Base-by-base conservation (phyloP, 2,797 vertebrate species). In the Rhabdomys pumilio region DNA sequence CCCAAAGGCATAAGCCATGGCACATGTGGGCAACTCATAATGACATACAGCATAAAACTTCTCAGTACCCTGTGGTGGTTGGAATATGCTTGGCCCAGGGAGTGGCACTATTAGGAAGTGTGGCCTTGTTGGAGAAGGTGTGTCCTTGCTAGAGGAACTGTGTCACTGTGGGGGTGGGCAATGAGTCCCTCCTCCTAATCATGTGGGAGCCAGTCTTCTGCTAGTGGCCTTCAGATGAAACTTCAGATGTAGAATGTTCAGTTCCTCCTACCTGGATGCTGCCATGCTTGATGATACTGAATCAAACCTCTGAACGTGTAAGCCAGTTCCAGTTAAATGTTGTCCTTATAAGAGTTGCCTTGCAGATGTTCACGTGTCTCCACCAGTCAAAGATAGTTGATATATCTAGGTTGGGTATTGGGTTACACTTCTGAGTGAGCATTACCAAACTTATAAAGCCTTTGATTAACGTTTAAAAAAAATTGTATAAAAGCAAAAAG, bases 11-110 rank as follows among this genome's bases (percentile, higher is more conserved):
- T 26, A 55, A 57, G 47, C 24, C 9, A 55, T 2, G 17, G 44
- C 8, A 22, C 1, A 10, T 29, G 0, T 4, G 29, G 6, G 53
- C 2, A 50, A 5, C 29, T 29, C 75, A 2, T 20, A 38, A 12
- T 29, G 0, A 7, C 15, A 9, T 14, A 0, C 76, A 69, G 3
- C 47, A 53, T 20, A 69, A 50, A 50, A 24, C 0, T 10, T 5
- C 14, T 80, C 55, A 19, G 77, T 6, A n/a, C 6, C 20, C 65
- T 17, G 15, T n/a, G 34, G 15, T n/a, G 65, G 31, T 34, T 67
- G 67, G 34, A 69, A 69, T n/a, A 69, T 34, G 29, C 31, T 69
- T 69, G 14, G 31, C 65, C 14, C 67, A 69, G 67, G 34, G 31
- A 69, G 34, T 69, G 67, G 67, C 67, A 69, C 34, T 69, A 69